Conservation (phyloP, 2,888 invertebrate species). For the Eilema caniola region DNA sequence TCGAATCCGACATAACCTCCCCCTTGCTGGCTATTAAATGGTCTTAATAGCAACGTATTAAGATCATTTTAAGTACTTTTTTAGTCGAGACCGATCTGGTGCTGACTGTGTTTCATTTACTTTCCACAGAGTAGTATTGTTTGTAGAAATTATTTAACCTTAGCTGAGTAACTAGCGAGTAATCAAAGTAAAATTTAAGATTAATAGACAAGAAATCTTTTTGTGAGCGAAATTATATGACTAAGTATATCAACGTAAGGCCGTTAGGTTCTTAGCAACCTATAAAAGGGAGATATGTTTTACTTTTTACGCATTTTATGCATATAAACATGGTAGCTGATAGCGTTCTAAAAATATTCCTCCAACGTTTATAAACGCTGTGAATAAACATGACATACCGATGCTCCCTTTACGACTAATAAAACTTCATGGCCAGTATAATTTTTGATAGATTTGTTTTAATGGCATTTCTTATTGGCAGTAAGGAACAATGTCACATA, state of each 20-base stretch:
- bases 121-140: no score
- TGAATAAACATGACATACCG: constrained; percentile 16
- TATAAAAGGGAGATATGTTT: background rate
- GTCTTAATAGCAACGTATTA: no score
- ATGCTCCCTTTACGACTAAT: constrained; percentile 15
- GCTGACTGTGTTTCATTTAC: no score
- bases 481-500: constrained; percentile 8
- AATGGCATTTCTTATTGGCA: constrained; percentile 16
- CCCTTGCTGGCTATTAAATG: no score
- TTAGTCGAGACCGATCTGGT: no score
- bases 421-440: constrained; percentile 15
- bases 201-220: no score
- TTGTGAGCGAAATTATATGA: no score
- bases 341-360: constrained; percentile 8
- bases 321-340: constrained; percentile 4
- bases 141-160: no score
- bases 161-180: no score
- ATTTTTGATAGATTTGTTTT: constrained; percentile 23
- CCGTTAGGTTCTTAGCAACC: background rate
- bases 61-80: no score
- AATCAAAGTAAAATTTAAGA: no score
- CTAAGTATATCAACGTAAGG: background rate
- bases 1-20: no score
- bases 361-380: background rate
- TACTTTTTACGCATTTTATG: background rate